Base-by-base conservation (phyloP, 2,888 invertebrate genomes). In the Lochmaea crataegi region DNA sequence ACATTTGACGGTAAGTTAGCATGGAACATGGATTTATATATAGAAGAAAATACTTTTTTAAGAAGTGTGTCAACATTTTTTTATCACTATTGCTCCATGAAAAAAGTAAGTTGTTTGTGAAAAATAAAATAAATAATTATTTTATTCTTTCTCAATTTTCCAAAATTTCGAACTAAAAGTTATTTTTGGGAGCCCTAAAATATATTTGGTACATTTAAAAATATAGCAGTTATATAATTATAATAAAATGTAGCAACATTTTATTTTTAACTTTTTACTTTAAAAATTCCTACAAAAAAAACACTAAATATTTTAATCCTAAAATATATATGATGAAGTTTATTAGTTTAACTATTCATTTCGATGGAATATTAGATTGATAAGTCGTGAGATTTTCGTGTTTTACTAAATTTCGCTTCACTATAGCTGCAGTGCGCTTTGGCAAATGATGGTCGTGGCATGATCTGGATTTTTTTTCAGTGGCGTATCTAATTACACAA, bases 391-490 rank as follows among this genome's bases (percentile, higher is more conserved):
- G 41, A 68, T 57, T 53, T 71, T 70, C 53, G 66, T 72, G 69
- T 75, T 75, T 77, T 75, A 77, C 76, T 76, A 76, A 77, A 76
- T 81, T 82, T 82, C 76, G 82, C 82, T 80, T 82, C 79, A 77
- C 82, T 83, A 83, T 80, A 74, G 80, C 82, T 83, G 84, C 84
- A 75, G 83, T 83, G 84, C 80, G 78, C 79, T 77, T 78, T 77
- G 76, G 76, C 77, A 72, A 75, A 73, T 58, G 77, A 79, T 78
- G 79, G 78, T 65, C 66, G 80, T 81, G 82, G 81, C 81, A 83
- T 81, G 82, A 82, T 68, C 75, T 77, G 76, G 58, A 57, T 53
- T 64, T 45, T 51, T 51, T 63, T 60, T 61, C 61, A 60, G 56
- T 60, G 60, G 66, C 67, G 32, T 65, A 42, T 65, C n/a, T 45